phyloP scores from a whole-genome alignment of 1,140 invertebrate genomes.

The Belonocnema kinseyi region DNA sequence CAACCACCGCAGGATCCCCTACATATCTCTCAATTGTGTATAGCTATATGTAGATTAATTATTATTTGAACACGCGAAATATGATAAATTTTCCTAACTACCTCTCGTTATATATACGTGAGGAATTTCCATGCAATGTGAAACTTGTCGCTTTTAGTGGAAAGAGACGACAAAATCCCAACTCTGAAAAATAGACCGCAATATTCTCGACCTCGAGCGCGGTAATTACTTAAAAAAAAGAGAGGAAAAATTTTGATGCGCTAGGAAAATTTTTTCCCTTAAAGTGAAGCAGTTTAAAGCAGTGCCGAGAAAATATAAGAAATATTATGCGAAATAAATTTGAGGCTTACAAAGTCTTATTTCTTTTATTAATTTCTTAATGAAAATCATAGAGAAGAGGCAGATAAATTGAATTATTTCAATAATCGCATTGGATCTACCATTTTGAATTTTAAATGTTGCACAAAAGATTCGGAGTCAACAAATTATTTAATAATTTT shows the following conservation, averaged over 20 bases:
- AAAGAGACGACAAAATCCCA: slow-evolving; percentile 11
- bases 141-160: slow-evolving; percentile 33
- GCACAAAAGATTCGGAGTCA: no score
- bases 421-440: no score
- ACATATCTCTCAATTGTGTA: no score
- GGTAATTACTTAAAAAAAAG: neutral
- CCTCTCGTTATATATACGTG: slow-evolving; percentile 39
- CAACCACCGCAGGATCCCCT: no score
- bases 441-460: no score
- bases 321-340: no score
- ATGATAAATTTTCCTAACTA: slow-evolving; percentile 52
- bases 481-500: no score
- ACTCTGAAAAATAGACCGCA: slow-evolving; percentile 2
- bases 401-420: no score
- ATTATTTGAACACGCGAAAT: slow-evolving; percentile 39
- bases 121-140: slow-evolving; percentile 34
- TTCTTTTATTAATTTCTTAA: no score
- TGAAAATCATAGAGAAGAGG: no score
- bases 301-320: neutral
- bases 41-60: neutral
- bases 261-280: neutral
- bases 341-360: no score
- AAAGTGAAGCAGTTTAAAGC: neutral
- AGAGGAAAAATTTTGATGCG: neutral
- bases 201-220: neutral